A percentile compares a stretch with the other conserved stretches of the same genome.
These are phyloP conservation scores for Pseudolaguvia tuberculata DNA, from an alignment of 2,113 vertebrate species.

Conservation along the genomic window DNA sequence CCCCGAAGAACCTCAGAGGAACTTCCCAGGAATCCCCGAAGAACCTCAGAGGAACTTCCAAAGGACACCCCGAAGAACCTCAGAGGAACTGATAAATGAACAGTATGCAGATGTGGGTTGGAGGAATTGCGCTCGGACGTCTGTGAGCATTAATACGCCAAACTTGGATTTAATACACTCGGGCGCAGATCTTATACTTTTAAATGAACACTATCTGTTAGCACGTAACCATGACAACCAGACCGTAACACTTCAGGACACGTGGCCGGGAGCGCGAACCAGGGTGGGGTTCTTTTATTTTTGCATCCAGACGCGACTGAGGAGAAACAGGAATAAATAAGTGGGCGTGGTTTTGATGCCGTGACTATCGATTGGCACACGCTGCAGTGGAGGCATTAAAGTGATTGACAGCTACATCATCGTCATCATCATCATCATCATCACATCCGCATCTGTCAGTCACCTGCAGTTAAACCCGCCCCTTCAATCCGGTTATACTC, in stretches of 20 bases:
- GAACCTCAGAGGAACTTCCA: not conserved
- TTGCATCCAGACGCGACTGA: not conserved
- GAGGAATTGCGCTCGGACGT: no score
- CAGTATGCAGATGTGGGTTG: no score
- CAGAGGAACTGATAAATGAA: not conserved
- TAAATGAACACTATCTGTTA: not conserved
- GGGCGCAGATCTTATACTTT: not conserved
- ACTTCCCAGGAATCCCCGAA: not conserved
- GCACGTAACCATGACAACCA: not conserved
- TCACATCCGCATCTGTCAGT: conserved; percentile 21
- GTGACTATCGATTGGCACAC: not conserved
- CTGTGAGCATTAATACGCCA: not conserved
- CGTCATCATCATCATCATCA: not conserved
- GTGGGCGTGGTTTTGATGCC: not conserved
- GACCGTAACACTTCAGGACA: not conserved
- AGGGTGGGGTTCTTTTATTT: no score
- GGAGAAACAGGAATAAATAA: not conserved
- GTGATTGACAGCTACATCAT: conserved; percentile 42
- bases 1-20: not conserved
- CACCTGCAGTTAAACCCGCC: conserved; percentile 16
- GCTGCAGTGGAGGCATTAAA: conserved; percentile 19
- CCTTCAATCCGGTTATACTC: not conserved
- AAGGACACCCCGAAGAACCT: not conserved
- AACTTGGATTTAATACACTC: not conserved
- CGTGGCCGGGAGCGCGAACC: not conserved